Base-by-base conservation (phyloP, 2,797 vertebrate species). In the Gallinago nigripennis region DNA sequence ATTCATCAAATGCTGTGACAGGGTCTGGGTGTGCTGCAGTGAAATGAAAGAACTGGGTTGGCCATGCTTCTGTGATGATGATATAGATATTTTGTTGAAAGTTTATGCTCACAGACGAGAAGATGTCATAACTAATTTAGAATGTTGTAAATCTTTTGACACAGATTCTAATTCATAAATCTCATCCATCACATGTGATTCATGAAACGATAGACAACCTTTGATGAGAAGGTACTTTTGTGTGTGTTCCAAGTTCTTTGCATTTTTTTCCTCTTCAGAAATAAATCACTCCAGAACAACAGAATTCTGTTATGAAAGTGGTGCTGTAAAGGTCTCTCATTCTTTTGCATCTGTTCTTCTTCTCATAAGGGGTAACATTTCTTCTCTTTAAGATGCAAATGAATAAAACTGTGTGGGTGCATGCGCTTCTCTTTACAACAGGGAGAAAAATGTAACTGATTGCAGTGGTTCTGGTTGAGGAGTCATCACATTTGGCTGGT, bases 1-100 rank as follows among this genome's bases (percentile, higher is more conserved):
- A 98, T 98, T 98, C 97, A 98, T 98, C 98, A 98, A 97, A 97
- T 84, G 21, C 76, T 91, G 89, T 98, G 98, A 98, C 98, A 98
- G 95, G 96, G 91, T 92, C 96, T 96, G 97, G 88, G 94, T 97
- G 92, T 97, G 94, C 96, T 95, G 95, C 87, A 54, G 92, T 92
- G 83, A 97, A 95, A 97, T 97, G 96, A 98, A 96, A 96, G 98
- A 96, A 90, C 82, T 80, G 95, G 92, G 93, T 97, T 86, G 90
- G 95, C 97, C 95, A 86, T 97, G 97, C 97, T 96, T 91, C 95
- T 96, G 96, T 96, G 96, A 88, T 96, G 97, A 95, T 96, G 96
- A 97, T 98, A 98, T 86, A 97, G 97, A 98, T 97, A 97, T 98
- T 97, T 97, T 98, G 97, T 97, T 97, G 97, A 97, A 98, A 97